phyloP scores from a whole-genome alignment of 2,797 vertebrate species.

The Sebastes vulpes region DNA sequence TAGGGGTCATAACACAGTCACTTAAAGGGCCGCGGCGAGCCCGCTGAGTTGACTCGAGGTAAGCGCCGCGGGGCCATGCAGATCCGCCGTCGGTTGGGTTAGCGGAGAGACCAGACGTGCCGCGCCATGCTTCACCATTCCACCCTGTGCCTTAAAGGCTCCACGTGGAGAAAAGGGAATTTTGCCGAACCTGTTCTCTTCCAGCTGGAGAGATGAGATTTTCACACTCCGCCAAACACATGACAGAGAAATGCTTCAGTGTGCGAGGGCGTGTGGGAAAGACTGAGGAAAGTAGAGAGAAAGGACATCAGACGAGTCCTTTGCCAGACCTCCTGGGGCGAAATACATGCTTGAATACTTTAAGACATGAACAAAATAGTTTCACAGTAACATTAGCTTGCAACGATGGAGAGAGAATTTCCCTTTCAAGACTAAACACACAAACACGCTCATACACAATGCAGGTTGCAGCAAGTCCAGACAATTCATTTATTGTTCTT shows the following conservation, averaged over 20 bases:
- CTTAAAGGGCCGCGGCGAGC: constrained; percentile 39
- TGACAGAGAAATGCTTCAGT: constrained; percentile 67
- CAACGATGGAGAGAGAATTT: constrained; percentile 71
- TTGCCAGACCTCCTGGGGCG: constrained; percentile 88
- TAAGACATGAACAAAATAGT: constrained; percentile 80
- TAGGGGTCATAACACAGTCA: constrained; percentile 68
- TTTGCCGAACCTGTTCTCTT: constrained; percentile 91
- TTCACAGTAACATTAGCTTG: constrained; percentile 84
- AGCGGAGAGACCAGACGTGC: constrained; percentile 62
- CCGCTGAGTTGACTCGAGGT: constrained; percentile 55
- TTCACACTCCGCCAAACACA: constrained; percentile 74
- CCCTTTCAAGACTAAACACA: constrained; percentile 80
- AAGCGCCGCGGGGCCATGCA: constrained; percentile 65
- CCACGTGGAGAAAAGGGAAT: constrained; percentile 79
- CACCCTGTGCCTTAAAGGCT: constrained; percentile 71
- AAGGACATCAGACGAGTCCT: constrained; percentile 78
- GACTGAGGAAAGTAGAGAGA: constrained; percentile 42
- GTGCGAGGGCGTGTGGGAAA: constrained; percentile 47
- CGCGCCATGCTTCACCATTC: constrained; percentile 73
- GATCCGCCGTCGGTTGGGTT: constrained; percentile 53
- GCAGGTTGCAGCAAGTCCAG: constrained; percentile 84
- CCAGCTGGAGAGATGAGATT: constrained; percentile 81
- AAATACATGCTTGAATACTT: constrained; percentile 87
- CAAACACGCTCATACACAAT: constrained; percentile 73
- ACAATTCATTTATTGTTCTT: constrained; percentile 83